phyloP scores from a whole-genome alignment of 2,797 vertebrate species.

The Columba guinea region DNA sequence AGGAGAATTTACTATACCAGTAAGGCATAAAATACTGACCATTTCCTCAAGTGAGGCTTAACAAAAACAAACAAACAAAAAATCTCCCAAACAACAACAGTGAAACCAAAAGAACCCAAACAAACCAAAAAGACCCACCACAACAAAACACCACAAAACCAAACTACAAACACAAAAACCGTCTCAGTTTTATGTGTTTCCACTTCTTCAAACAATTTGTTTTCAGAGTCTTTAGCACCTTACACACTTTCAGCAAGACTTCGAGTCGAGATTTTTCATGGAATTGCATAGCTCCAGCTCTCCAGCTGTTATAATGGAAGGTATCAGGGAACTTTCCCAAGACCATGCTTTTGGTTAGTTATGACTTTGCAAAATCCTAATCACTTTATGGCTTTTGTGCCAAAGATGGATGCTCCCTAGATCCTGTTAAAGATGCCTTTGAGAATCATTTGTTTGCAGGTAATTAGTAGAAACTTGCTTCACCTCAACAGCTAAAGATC shows the following conservation, averaged over 20 bases:
- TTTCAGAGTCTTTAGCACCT: background rate
- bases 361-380: background rate
- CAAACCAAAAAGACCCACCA: no score
- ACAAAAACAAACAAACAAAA: background rate
- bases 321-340: background rate
- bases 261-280: background rate
- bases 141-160: background rate
- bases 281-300: background rate
- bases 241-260: background rate
- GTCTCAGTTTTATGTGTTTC: background rate
- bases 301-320: background rate
- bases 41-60: background rate
- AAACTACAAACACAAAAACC: background rate
- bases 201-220: background rate
- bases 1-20: background rate
- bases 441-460: background rate
- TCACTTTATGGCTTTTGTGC: background rate
- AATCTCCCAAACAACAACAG: no score
- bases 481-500: background rate
- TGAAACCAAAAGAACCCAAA: background rate
- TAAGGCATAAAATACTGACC: background rate
- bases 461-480: background rate
- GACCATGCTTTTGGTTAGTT: background rate
- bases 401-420: background rate
- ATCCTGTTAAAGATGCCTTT: background rate